Evolutionary conservation across 2,888 invertebrate genomes (phyloP).

Genomic region (Stenodema calcarata): DNA sequence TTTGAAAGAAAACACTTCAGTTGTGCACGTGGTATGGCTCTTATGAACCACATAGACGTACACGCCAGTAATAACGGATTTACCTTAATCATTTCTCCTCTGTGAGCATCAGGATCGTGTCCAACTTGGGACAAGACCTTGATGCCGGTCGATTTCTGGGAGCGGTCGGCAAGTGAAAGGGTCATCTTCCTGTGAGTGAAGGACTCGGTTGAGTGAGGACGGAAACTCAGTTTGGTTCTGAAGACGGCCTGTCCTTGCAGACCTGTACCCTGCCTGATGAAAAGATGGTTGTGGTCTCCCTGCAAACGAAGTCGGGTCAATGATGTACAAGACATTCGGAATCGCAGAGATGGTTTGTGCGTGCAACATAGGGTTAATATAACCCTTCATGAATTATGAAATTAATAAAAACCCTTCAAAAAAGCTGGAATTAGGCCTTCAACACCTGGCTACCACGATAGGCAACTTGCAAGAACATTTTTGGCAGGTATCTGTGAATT

Average conservation of each 20-base stretch:
- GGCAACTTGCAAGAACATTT: no score
- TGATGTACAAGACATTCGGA: neutral
- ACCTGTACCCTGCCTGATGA: constrained; percentile 97
- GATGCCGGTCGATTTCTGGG: constrained; percentile 91
- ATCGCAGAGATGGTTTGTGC: no score
- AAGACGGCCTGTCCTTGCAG: constrained; percentile 97
- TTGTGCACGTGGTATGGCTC: no score
- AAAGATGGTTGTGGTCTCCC: constrained; percentile 97
- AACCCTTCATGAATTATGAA: no score
- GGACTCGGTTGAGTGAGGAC: constrained; percentile 98
- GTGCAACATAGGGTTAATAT: no score
- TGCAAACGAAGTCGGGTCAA: constrained; percentile 62
- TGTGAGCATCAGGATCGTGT: constrained; percentile 91
- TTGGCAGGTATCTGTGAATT: no score
- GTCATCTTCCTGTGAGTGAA: constrained; percentile 99
- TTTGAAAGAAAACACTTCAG: no score
- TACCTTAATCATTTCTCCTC: constrained; percentile 89
- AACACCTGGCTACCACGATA: no score
- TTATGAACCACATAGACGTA: no score
- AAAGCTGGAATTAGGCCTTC: no score
- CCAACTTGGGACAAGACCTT: constrained; percentile 95
- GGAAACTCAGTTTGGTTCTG: constrained; percentile 93
- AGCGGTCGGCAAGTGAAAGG: constrained; percentile 92
- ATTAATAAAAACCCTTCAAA: no score
- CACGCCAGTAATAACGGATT: neutral